A percentile compares a stretch with the other conserved stretches of the same genome.
phyloP scores from a whole-genome alignment of 1,140 invertebrate genomes.

The Papilio aristodemus region DNA sequence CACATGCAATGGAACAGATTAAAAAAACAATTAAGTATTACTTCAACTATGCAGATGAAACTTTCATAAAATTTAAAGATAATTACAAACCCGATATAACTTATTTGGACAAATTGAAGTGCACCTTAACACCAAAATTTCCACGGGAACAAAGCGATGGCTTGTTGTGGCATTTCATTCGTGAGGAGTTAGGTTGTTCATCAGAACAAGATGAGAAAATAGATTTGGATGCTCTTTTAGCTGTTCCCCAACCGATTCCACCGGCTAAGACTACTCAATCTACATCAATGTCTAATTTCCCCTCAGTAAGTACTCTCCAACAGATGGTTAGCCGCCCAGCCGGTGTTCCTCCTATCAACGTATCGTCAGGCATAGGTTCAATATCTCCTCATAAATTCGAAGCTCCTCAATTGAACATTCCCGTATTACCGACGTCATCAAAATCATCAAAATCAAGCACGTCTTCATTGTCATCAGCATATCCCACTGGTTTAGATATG shows the following conservation, averaged over 20 bases:
- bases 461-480: slow-evolving; percentile 55
- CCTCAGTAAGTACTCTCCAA: slow-evolving; percentile 76
- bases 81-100: slow-evolving; percentile 87
- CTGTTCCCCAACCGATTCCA: slow-evolving; percentile 80
- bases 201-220: slow-evolving; percentile 81
- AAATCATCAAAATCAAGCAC: slow-evolving; percentile 73
- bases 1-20: slow-evolving; percentile 92
- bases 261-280: slow-evolving; percentile 71
- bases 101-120: slow-evolving; percentile 90
- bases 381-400: slow-evolving; percentile 77
- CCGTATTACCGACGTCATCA: slow-evolving; percentile 68
- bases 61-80: slow-evolving; percentile 89
- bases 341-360: slow-evolving; percentile 74
- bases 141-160: slow-evolving; percentile 84
- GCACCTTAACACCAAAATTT: slow-evolving; percentile 84
- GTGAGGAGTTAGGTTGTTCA: slow-evolving; percentile 80
- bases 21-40: slow-evolving; percentile 93
- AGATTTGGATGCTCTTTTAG: slow-evolving; percentile 76
- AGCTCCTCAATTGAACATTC: slow-evolving; percentile 74
- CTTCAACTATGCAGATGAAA: slow-evolving; percentile 84
- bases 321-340: slow-evolving; percentile 78
- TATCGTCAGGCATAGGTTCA: slow-evolving; percentile 71
- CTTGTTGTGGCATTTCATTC: slow-evolving; percentile 83
- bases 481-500: slow-evolving; percentile 78
- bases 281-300: slow-evolving; percentile 71